Percentiles rank a stretch among this genome's conserved stretches.
These are phyloP conservation scores for Rhingia campestris DNA, from an alignment of 2,888 invertebrate species.

Conservation along the genomic window DNA sequence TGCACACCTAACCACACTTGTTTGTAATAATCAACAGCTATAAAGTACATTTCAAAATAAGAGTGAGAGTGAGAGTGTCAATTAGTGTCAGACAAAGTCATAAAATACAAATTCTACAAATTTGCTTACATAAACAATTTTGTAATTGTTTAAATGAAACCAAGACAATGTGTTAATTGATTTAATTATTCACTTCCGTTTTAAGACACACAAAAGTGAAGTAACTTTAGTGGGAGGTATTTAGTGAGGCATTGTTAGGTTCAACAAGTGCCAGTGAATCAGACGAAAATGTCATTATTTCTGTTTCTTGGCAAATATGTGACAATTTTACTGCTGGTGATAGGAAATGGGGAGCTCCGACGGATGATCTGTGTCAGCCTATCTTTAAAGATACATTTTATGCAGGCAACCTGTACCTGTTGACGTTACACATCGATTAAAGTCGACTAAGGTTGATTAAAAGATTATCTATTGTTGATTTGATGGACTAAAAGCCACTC, in stretches of 20 bases:
- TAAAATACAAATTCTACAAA: not conserved
- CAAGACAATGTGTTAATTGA: not conserved
- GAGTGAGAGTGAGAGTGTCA: not conserved
- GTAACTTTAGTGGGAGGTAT: not conserved
- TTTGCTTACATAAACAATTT: not conserved
- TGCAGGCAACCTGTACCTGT: too few species aligned
- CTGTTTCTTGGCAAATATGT: not conserved
- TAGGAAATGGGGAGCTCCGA: too few species aligned
- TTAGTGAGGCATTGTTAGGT: not conserved
- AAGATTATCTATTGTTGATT: too few species aligned
- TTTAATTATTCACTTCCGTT: constrained; percentile 4
- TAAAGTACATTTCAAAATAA: not conserved
- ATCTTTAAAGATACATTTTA: not conserved
- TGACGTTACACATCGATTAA: too few species aligned
- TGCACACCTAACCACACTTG: too few species aligned
- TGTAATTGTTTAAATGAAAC: constrained; percentile 4
- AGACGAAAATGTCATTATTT: not conserved
- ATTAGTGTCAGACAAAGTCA: not conserved
- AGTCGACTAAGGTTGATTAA: too few species aligned
- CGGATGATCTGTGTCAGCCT: not conserved
- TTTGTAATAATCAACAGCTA: too few species aligned
- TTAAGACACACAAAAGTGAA: not conserved
- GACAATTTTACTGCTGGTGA: too few species aligned
- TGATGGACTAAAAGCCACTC: too few species aligned
- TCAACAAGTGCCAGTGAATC: not conserved